Evolutionary conservation across 2,888 invertebrate genomes (phyloP), one percentile per base, ranked within the genome.

Genomic region (Leptogaster cylindrica): DNA sequence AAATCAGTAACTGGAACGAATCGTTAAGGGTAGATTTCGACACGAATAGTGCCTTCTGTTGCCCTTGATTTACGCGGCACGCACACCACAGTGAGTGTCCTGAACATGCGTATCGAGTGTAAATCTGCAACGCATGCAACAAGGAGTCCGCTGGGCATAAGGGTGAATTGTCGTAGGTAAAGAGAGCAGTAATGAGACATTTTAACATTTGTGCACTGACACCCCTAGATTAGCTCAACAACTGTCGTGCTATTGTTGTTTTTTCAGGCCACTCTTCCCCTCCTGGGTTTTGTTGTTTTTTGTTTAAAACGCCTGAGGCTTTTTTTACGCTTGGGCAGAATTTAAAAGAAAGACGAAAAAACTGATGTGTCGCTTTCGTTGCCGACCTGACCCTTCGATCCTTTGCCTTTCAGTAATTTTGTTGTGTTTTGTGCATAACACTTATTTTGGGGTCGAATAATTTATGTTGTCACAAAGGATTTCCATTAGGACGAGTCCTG

Each of bases 381-480:
- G 20, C 33, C 48, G 48, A 66, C 64, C 66, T 65, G 44, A 58
- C 70, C 58, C 67, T 20, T 66, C 20, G 46, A 50, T 18, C 61
- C 41, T 44, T 46, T 33, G 33, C 25, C 48, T 55, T 61, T 66
- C 65, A 48, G 48, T 64, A 48, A 64, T 64, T 46, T 64, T 64
- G 48, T 48, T 64, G 48, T 64, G 33, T 48, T 66, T 64, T 65
- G 20, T 44, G 61, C 63, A 66, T 63, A 63, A 63, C 66, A 66
- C 61, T 44, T 44, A 31, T 65, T 25, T 27, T 36, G 50, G 65
- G 65, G 65, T 64, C 39, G 64, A 63, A 55, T 70, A 70, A 70
- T 70, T 70, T 70, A 70, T 70, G 70, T 70, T 68, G 68, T 70
- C 68, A 70, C 70, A 68, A 68, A 66, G 66, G 70, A 70, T 70